These are phyloP conservation scores for Tiphia femorata DNA, from an alignment of 2,888 invertebrate genomes.

Conservation along the genomic window DNA sequence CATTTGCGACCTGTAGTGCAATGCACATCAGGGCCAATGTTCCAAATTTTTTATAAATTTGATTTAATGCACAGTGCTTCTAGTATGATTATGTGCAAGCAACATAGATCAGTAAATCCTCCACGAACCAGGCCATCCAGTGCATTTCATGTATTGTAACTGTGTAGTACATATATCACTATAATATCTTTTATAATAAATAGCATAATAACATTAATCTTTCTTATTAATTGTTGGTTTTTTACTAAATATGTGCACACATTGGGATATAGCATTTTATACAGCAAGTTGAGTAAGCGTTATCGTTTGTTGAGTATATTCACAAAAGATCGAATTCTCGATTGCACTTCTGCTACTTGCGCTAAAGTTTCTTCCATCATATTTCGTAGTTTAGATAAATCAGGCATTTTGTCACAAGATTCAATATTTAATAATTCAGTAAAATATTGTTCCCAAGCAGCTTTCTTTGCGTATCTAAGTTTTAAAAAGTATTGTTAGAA, in stretches of 20 bases:
- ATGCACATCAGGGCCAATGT: not conserved
- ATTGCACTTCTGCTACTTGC: slow-evolving; percentile 53
- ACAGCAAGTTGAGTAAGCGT: slow-evolving; percentile 54
- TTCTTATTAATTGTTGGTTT: slow-evolving; percentile 52
- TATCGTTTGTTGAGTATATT: slow-evolving; percentile 67
- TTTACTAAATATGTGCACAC: slow-evolving; percentile 51
- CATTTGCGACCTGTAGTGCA: slow-evolving; percentile 23
- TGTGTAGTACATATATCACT: slow-evolving; percentile 47
- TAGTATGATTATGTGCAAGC: slow-evolving; percentile 47
- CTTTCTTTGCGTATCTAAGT: slow-evolving; percentile 76
- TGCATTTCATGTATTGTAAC: slow-evolving; percentile 44
- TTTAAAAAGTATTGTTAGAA: too few relatives aligned
- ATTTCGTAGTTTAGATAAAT: slow-evolving; percentile 73
- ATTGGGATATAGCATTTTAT: slow-evolving; percentile 41
- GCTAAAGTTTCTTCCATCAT: slow-evolving; percentile 62
- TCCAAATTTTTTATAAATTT: slow-evolving; percentile 6
- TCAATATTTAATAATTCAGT: slow-evolving; percentile 85
- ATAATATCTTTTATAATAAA: slow-evolving; percentile 59
- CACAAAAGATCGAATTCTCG: slow-evolving; percentile 59
- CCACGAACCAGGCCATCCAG: slow-evolving; percentile 50
- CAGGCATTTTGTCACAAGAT: slow-evolving; percentile 82
- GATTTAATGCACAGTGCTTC: slow-evolving; percentile 18
- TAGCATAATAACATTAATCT: slow-evolving; percentile 59
- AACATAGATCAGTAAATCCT: slow-evolving; percentile 37
- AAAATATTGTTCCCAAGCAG: slow-evolving; percentile 86